Evolutionary conservation across 1,140 invertebrate species (phyloP).

Genomic region (Lordiphosa mommai): DNA sequence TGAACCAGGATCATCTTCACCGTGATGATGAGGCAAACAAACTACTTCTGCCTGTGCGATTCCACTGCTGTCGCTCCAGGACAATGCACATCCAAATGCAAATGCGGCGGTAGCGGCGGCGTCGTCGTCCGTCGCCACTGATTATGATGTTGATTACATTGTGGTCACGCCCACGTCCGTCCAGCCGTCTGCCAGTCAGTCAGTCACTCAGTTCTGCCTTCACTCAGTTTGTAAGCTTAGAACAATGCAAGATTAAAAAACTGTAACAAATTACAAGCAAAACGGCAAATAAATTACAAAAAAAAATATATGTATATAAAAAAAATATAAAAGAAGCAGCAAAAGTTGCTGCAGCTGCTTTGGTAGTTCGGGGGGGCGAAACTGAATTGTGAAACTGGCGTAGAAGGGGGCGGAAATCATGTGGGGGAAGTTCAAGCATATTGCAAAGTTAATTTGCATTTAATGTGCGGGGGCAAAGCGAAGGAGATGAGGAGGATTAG

Average conservation of each 20-base stretch:
- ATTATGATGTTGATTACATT: conserved; percentile 63
- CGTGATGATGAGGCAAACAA: conserved; percentile 29
- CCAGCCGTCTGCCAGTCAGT: conserved; percentile 31
- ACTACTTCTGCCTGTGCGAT: conserved; percentile 11
- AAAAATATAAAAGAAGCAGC: conserved; percentile 24
- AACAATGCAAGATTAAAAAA: conserved; percentile 76
- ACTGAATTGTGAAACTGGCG: conserved; percentile 1
- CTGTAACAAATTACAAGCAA: conserved; percentile 77
- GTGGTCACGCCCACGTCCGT: conserved; percentile 12
- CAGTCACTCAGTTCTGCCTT: conserved; percentile 7
- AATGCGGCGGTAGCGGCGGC: background rate
- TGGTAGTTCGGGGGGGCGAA: background rate
- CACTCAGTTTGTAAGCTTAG: conserved; percentile 35
- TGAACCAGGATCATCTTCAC: conserved; percentile 9
- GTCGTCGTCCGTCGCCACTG: conserved; percentile 28
- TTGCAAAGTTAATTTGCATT: conserved; percentile 25
- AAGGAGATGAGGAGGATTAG: background rate
- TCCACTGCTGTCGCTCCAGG: conserved; percentile 35
- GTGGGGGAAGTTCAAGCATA: conserved; percentile 21
- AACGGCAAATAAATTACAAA: conserved; percentile 75
- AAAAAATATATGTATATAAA: no score
- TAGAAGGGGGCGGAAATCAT: background rate
- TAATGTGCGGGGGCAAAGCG: background rate
- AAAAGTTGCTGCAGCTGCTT: conserved; percentile 31
- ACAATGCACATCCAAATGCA: conserved; percentile 44